Conservation (phyloP, 1,140 invertebrate species). For the Yoshiicerus persimilis region DNA sequence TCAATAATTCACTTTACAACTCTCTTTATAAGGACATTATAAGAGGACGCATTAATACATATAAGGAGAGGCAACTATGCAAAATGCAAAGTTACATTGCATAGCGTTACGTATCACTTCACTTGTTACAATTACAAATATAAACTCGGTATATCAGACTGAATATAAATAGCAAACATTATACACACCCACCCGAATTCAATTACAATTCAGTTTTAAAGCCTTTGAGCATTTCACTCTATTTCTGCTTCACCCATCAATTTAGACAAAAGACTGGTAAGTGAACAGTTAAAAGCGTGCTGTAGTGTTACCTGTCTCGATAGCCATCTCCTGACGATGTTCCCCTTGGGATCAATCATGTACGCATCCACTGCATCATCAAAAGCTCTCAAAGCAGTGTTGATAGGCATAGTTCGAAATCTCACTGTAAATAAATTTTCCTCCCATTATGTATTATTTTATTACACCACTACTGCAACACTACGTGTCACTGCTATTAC, state of each 20-base stretch:
- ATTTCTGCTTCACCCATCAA: neutral
- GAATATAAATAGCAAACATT: neutral
- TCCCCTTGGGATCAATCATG: slow-evolving; percentile 77
- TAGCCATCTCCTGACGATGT: slow-evolving; percentile 46
- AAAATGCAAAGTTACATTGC: neutral
- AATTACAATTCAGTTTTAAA: neutral
- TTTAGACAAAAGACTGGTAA: neutral
- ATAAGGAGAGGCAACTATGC: neutral
- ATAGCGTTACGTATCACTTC: neutral
- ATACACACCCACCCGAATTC: neutral
- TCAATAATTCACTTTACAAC: neutral
- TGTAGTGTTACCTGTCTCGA: slow-evolving; percentile 39
- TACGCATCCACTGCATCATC: slow-evolving; percentile 85
- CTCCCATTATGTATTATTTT: neutral
- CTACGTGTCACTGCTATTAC: neutral
- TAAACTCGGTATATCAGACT: no score
- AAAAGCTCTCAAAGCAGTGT: slow-evolving; percentile 83
- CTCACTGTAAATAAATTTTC: slow-evolving; percentile 61
- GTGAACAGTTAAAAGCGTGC: neutral
- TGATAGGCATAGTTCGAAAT: slow-evolving; percentile 85
- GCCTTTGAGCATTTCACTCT: neutral
- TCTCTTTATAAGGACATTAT: neutral
- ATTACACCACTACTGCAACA: neutral
- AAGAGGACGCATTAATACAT: neutral
- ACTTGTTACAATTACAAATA: neutral